These are phyloP conservation scores for Myotis myotis DNA, from an alignment of 2,797 vertebrate genomes.

Conservation along the genomic window DNA sequence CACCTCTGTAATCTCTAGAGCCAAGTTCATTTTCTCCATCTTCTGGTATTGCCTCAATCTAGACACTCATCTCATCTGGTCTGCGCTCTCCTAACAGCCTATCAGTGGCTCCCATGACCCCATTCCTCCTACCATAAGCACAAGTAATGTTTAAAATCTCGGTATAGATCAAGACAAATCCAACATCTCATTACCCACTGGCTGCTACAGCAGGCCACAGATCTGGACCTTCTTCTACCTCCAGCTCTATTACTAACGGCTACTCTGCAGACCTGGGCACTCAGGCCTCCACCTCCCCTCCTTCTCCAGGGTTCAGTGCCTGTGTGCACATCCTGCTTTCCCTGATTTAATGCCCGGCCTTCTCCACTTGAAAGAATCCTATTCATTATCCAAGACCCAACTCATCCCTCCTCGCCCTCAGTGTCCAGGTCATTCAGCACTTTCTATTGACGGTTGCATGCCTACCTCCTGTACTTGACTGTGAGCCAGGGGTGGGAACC, in stretches of 20 bases:
- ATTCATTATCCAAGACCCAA: not conserved
- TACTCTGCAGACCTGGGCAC: not conserved
- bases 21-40: not conserved
- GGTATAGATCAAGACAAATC: not conserved
- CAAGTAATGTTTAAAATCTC: not conserved
- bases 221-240: not conserved
- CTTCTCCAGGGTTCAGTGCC: rapidly evolving
- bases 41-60: not conserved
- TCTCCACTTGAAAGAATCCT: not conserved
- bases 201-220: too few relatives aligned
- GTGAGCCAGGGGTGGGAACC: not conserved
- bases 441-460: not conserved
- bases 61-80: not conserved
- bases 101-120: not conserved
- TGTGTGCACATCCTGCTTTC: too few relatives aligned
- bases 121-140: not conserved
- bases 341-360: not conserved
- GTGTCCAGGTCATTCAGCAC: not conserved
- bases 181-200: too few relatives aligned
- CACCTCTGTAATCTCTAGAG: not conserved
- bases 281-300: not conserved
- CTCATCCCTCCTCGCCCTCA: not conserved
- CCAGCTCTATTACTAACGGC: rapidly evolving
- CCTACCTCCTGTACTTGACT: not conserved
- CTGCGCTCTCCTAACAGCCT: not conserved